Conservation (phyloP, 1,140 invertebrate species). For the Drosophila sp. region DNA sequence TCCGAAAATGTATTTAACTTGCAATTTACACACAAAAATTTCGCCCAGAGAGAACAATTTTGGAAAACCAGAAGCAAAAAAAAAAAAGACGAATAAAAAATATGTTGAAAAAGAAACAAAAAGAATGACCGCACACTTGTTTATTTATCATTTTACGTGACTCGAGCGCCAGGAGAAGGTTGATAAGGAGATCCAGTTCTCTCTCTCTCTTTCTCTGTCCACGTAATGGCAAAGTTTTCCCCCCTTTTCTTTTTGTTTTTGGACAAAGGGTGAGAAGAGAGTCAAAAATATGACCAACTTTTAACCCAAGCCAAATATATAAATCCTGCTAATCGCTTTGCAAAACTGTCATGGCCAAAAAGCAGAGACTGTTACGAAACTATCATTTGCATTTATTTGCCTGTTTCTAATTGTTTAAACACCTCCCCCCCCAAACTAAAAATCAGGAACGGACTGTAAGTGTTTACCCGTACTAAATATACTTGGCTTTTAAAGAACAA, state of each 20-base stretch:
- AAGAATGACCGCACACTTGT: constrained; percentile 65
- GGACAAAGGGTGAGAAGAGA: constrained; percentile 20
- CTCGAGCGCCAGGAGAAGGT: constrained; percentile 16
- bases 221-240: constrained; percentile 59
- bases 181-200: constrained; percentile 23
- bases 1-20: constrained; percentile 11
- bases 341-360: constrained; percentile 54
- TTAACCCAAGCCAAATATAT: constrained; percentile 48
- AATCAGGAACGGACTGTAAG: background rate
- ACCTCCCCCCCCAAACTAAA: background rate
- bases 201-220: constrained; percentile 21
- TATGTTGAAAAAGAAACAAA: constrained; percentile 15
- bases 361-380: constrained; percentile 63
- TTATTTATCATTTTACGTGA: constrained; percentile 72
- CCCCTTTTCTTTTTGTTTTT: constrained; percentile 22
- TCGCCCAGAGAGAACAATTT: background rate
- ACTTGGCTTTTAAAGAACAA: too few species aligned
- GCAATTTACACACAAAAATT: constrained; percentile 20
- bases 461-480: too few species aligned
- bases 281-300: background rate
- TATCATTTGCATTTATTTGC: constrained; percentile 62
- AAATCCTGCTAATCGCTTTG: constrained; percentile 77
- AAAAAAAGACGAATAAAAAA: background rate
- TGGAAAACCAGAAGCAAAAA: background rate
- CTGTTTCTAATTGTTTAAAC: constrained; percentile 23